Base-by-base conservation (phyloP, 2,113 vertebrate genomes). In the Astur gentilis region DNA sequence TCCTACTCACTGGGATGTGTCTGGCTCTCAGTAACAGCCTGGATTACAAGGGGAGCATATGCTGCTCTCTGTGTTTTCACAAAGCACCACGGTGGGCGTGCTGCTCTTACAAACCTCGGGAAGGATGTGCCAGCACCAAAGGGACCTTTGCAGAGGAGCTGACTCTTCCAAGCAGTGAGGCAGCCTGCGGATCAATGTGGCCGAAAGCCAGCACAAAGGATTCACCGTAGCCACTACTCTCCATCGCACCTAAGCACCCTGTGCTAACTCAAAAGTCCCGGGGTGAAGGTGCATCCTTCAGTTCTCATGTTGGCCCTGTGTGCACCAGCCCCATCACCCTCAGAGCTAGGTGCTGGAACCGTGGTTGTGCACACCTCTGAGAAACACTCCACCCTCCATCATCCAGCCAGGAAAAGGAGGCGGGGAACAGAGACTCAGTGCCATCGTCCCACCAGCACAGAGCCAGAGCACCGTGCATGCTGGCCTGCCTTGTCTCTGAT, bases 81-180 rank as follows among this genome's bases (percentile, higher is more conserved):
- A 26, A 1, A 5, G n/a, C 72, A 20, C 11, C 50, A 2, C 1
- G 0, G 52, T 1, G 2, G 62, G 10, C 0, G 4, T 1, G 64
- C 20, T 15, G 65, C 65, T 42, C 78, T 27, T 60, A 1, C 4
- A 15, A 2, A 3, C 1, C 54, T 55, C 3, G 0, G 65, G 3
- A 79, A 34, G 45, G 81, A 54, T 14, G 72, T 31, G 69, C 34
- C 77, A 34, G 69, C 88, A 67, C 73, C 84, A 3, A 31, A 17
- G 52, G 87, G 40, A 60, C 34, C 70, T 34, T 14, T 8, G 78
- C 50, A 52, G 32, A 83, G 92, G 42, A 87, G 82, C 38, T 14
- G 89, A 12, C 17, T 23, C 71, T 83, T 61, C 72, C 57, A 27
- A 31, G 75, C 66, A 85, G 79, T 38, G 34, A 65, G 29, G n/a